A percentile compares a stretch with the other conserved stretches of the same genome.
phyloP scores from a whole-genome alignment of 2,888 invertebrate species.

The Patella pellucida region DNA sequence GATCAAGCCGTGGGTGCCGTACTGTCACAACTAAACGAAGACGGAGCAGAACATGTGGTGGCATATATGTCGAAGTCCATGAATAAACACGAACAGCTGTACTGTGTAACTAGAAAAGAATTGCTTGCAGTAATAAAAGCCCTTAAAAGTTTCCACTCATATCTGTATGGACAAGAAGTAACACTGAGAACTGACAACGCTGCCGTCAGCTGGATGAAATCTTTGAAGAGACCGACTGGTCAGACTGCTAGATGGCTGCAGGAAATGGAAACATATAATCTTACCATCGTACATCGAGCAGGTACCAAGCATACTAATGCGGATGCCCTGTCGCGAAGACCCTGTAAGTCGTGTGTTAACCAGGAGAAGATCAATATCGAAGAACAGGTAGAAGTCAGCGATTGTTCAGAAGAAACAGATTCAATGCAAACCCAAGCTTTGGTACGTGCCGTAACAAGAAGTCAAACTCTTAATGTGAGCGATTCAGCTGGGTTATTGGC shows the following conservation, averaged over 20 bases:
- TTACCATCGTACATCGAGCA: not conserved
- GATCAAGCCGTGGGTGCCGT: not conserved
- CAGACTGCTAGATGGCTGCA: not conserved
- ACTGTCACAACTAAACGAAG: not conserved
- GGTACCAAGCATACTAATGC: not conserved
- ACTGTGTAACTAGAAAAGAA: not conserved
- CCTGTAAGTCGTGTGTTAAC: not conserved
- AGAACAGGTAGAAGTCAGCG: too few relatives aligned
- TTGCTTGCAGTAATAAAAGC: not conserved
- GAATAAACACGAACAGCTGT: not conserved
- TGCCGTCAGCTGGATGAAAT: not conserved
- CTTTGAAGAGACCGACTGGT: not conserved
- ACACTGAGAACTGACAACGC: not conserved
- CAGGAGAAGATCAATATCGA: not conserved
- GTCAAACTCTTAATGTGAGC: too few relatives aligned
- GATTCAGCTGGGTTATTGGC: too few relatives aligned
- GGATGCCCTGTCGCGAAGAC: not conserved
- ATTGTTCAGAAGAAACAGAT: too few relatives aligned
- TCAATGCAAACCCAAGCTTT: too few relatives aligned
- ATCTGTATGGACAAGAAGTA: not conserved
- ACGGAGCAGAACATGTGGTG: not conserved
- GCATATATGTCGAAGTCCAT: too few relatives aligned
- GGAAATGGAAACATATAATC: not conserved
- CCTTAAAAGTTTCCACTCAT: not conserved
- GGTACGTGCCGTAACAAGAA: too few relatives aligned